Percentiles rank a stretch among this genome's conserved stretches.
phyloP scores from a whole-genome alignment of 2,113 vertebrate species.

The Puma concolor region DNA sequence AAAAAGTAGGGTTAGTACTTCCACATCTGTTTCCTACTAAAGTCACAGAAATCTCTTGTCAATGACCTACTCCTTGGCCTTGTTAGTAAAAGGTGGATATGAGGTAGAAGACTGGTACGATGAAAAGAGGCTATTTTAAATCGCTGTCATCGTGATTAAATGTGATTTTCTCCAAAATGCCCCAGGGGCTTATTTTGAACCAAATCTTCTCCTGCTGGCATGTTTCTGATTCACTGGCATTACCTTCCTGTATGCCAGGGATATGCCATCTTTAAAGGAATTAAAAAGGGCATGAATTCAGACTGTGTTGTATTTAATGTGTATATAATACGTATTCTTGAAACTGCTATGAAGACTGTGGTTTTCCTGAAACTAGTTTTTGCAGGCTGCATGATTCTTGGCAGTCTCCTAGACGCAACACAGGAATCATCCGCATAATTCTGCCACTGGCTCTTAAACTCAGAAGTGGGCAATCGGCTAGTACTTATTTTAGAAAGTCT shows the following conservation, averaged over 20 bases:
- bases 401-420: conserved; percentile 54
- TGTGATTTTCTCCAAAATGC: not conserved
- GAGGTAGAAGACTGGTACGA: not conserved
- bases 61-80: not conserved
- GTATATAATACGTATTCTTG: conserved; percentile 1
- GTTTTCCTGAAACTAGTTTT: conserved; percentile 63
- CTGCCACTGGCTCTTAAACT: conserved; percentile 69
- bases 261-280: not conserved
- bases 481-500: conserved; percentile 73
- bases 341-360: conserved; percentile 58
- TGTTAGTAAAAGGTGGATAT: not conserved
- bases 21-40: not conserved
- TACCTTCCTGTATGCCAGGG: not conserved
- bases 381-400: not conserved
- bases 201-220: not conserved
- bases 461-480: conserved; percentile 77
- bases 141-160: not conserved
- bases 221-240: not conserved
- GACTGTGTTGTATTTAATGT: conserved; percentile 33
- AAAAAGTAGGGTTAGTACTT: not conserved
- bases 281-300: conserved; percentile 44
- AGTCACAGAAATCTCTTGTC: not conserved
- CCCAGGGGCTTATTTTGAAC: not conserved
- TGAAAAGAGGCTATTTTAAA: not conserved
- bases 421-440: conserved; percentile 75